These are phyloP conservation scores for Ophion ellenae DNA, from an alignment of 2,888 invertebrate species.

Conservation along the genomic window DNA sequence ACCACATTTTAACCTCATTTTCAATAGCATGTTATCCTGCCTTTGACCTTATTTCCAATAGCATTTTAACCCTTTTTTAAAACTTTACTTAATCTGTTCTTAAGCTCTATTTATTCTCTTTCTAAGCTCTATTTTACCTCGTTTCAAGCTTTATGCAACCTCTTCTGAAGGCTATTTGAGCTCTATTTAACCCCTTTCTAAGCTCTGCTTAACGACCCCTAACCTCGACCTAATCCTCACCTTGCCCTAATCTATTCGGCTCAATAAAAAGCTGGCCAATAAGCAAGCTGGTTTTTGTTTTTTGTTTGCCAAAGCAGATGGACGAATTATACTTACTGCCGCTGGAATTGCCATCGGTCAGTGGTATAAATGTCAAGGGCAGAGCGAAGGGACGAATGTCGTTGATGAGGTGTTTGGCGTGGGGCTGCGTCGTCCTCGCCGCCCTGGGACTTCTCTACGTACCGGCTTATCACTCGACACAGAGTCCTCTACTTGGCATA, in stretches of 20 bases:
- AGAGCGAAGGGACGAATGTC: conserved; percentile 76
- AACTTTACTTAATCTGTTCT: too few species aligned
- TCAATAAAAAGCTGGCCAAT: neutral
- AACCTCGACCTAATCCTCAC: neutral
- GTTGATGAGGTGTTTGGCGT: conserved; percentile 78
- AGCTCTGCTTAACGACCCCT: too few species aligned
- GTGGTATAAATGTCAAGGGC: conserved; percentile 73
- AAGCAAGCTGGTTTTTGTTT: neutral
- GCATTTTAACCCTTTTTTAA: neutral
- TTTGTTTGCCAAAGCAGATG: conserved; percentile 73
- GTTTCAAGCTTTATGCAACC: too few species aligned
- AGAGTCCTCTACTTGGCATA: conserved; percentile 80
- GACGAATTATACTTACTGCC: conserved; percentile 79
- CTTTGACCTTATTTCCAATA: neutral
- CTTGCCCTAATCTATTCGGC: neutral
- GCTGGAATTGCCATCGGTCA: conserved; percentile 79
- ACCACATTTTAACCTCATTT: too few species aligned
- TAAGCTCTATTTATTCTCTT: too few species aligned
- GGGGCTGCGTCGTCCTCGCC: conserved; percentile 80
- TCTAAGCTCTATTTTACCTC: too few species aligned
- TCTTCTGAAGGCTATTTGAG: too few species aligned
- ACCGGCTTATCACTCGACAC: conserved; percentile 82
- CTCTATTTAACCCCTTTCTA: too few species aligned
- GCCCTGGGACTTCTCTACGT: conserved; percentile 80
- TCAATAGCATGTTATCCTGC: too few species aligned